These are phyloP conservation scores for Ascidia mentula DNA, from an alignment of 23 tunicate species.

Conservation along the genomic window DNA sequence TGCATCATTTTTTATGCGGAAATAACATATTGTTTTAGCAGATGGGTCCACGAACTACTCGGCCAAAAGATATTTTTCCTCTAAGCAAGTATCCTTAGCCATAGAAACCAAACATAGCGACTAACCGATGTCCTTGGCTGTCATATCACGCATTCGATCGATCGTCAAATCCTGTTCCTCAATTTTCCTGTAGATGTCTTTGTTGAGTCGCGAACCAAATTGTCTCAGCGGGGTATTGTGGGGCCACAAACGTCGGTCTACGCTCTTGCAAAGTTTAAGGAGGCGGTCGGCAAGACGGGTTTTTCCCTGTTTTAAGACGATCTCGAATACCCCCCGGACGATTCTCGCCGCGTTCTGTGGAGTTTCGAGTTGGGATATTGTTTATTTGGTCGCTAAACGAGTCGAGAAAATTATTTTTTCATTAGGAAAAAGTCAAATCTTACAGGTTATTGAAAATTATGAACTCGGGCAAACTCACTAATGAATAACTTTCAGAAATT, in stretches of 20 bases:
- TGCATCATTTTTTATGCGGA: too few species aligned
- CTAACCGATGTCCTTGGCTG: slow-evolving; percentile 83
- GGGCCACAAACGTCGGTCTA: slow-evolving; percentile 93
- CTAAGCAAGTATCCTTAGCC: background rate
- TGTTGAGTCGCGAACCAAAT: slow-evolving; percentile 56
- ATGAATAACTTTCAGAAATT: too few species aligned
- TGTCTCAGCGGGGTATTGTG: slow-evolving; percentile 75
- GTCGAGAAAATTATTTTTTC: too few species aligned
- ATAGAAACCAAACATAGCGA: slow-evolving; percentile 10
- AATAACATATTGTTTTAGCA: too few species aligned
- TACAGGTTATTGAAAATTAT: too few species aligned
- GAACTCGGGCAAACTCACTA: too few species aligned
- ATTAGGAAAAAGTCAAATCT: too few species aligned
- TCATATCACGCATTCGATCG: slow-evolving; percentile 74
- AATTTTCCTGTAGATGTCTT: slow-evolving; percentile 77
- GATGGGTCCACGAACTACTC: too few species aligned
- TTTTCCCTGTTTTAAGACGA: slow-evolving; percentile 74
- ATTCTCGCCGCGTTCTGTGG: slow-evolving; percentile 92
- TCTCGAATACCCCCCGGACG: slow-evolving; percentile 94
- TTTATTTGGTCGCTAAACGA: too few species aligned
- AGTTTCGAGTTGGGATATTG: too few species aligned
- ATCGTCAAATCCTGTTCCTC: slow-evolving; percentile 60
- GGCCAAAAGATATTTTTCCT: too few species aligned
- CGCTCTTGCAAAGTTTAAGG: slow-evolving; percentile 81
- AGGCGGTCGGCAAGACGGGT: slow-evolving; percentile 71